These are phyloP conservation scores for Gadus macrocephalus DNA, from an alignment of 2,113 vertebrate species.

Conservation along the genomic window DNA sequence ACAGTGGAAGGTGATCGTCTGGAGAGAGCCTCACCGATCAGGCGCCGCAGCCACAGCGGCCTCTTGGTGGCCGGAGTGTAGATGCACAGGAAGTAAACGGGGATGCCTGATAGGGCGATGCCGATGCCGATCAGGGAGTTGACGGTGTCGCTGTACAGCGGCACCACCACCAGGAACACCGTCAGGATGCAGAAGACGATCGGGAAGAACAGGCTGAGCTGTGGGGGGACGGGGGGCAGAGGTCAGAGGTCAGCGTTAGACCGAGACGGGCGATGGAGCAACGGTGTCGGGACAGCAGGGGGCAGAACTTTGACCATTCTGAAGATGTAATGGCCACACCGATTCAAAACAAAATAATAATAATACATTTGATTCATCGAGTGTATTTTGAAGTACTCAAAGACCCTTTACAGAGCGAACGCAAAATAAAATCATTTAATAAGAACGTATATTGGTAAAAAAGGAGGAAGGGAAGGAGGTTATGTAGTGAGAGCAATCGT, in stretches of 20 bases:
- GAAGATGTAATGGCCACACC: neutral
- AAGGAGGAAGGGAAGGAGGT: too few relatives aligned
- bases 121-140: slow-evolving; percentile 87
- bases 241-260: too few relatives aligned
- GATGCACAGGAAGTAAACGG: slow-evolving; percentile 83
- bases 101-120: slow-evolving; percentile 84
- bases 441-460: too few relatives aligned
- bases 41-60: slow-evolving; percentile 67
- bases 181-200: slow-evolving; percentile 86
- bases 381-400: too few relatives aligned
- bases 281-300: too few relatives aligned
- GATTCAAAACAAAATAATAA: too few relatives aligned
- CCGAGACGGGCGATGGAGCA: too few relatives aligned
- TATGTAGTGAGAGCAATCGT: too few relatives aligned
- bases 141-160: slow-evolving; percentile 84
- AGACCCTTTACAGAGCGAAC: too few relatives aligned
- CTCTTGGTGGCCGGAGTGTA: slow-evolving; percentile 74
- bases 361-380: too few relatives aligned
- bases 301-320: neutral
- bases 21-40: slow-evolving; percentile 69
- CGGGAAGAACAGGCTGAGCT: slow-evolving; percentile 86
- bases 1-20: neutral
- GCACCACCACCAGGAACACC: slow-evolving; percentile 87
- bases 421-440: too few relatives aligned
- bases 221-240: slow-evolving; percentile 15